phyloP scores from a whole-genome alignment of 2,113 vertebrate species.

The Corythaixoides concolor region DNA sequence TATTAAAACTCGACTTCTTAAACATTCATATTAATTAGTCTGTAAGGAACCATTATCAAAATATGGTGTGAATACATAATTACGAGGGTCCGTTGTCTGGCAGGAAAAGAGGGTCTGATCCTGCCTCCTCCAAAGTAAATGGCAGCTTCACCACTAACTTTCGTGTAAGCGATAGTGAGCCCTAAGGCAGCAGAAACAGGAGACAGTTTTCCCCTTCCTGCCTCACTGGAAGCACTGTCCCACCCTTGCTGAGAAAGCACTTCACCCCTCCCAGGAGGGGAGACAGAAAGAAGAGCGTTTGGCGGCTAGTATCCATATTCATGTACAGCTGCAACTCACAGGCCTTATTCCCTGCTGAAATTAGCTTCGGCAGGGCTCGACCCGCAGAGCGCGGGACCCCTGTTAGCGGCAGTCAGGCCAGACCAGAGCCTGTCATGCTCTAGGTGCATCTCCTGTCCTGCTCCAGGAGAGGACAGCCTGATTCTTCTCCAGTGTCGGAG shows the following conservation, averaged over 20 bases:
- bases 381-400: background rate
- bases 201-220: conserved; percentile 37
- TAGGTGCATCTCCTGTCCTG: background rate
- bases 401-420: background rate
- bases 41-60: conserved; percentile 61
- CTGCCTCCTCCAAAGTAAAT: background rate
- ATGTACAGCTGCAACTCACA: conserved; percentile 26
- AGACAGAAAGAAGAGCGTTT: background rate
- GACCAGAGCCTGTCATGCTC: background rate
- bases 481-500: background rate
- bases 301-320: conserved; percentile 46
- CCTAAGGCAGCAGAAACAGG: background rate
- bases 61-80: conserved; percentile 55
- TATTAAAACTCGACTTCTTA: conserved; percentile 51
- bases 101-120: conserved; percentile 31
- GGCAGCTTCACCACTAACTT: background rate
- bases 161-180: background rate
- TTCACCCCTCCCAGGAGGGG: conserved; percentile 27
- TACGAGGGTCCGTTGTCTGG: conserved; percentile 44
- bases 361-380: background rate
- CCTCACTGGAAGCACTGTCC: conserved; percentile 24
- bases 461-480: background rate
- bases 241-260: conserved; percentile 62
- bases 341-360: conserved; percentile 5
- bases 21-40: conserved; percentile 63